Base-by-base conservation (phyloP, 1,140 invertebrate genomes). In the Zophobas atratus region DNA sequence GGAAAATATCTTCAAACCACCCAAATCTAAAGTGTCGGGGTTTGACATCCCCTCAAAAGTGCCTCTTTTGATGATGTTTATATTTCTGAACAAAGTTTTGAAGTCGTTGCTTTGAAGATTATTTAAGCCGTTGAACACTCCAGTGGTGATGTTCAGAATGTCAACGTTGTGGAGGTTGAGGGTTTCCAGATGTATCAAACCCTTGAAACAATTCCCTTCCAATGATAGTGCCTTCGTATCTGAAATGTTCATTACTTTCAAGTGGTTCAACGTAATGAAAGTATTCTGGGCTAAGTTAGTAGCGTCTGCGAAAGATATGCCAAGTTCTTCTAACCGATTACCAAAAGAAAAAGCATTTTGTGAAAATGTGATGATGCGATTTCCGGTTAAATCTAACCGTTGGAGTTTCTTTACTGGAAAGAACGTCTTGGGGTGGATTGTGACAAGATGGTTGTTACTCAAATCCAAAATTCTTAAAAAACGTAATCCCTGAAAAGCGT, bases 1-100 rank as follows among this genome's bases (percentile, higher is more conserved):
- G 2, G 48, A 38, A 6, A 1, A 46, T 39, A 77, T 72, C 8
- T 38, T 43, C 1, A 72, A 53, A 1, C 6, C 36, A 2, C 67
- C 60, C 1, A 77, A 41, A 57, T 77, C 51, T n/a, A 77, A 56
- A 4, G 38, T 1, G 8, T 48, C 6, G n/a, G 73, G n/a, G 5
- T 41, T 75, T 53, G 41, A n/a, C 34, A 75, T 57, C n/a, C 53
- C 63, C 0, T 36, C n/a, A 32, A 78, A 78, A 1, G 35, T 78
- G n/a, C 56, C 48, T 34, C 39, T 75, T 67, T 57, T 41, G 1
- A 78, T 56, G n/a, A 5, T 33, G 36, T n/a, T 41, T 6, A 70
- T 38, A 4, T 57, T 67, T 43, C 3, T 43, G 33, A 67, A 67
- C 8, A 67, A 32, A 1, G 20, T 2, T 6, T 67, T 8, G 32